These are phyloP conservation scores for Crocidura indochinensis DNA, from an alignment of 2,797 vertebrate genomes.

Conservation along the genomic window DNA sequence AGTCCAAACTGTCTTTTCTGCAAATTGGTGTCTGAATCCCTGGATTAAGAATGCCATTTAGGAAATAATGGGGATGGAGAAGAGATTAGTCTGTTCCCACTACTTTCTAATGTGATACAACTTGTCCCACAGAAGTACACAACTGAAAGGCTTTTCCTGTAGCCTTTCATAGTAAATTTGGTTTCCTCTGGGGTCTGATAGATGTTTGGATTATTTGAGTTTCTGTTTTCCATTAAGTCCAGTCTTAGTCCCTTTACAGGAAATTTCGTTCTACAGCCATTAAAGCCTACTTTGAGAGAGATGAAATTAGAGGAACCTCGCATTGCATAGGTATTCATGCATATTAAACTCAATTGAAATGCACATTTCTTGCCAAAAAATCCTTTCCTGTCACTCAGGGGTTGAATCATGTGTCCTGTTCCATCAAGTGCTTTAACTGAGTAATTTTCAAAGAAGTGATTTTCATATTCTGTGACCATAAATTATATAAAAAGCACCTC, in stretches of 20 bases:
- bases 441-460: not conserved
- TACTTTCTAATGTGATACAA: not conserved
- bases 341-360: not conserved
- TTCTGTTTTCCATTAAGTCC: not conserved
- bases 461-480: not conserved
- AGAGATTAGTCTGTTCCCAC: not conserved
- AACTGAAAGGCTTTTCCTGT: accelerated
- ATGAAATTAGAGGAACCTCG: not conserved
- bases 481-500: not conserved
- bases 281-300: not conserved
- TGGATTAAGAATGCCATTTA: not conserved
- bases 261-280: too few relatives aligned
- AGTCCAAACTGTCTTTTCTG: not conserved
- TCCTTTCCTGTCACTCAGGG: accelerated
- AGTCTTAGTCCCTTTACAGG: not conserved
- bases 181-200: accelerated
- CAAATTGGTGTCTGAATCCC: not conserved
- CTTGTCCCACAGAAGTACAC: accelerated
- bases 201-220: not conserved
- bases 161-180: not conserved
- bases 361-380: accelerated
- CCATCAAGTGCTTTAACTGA: not conserved
- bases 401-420: accelerated
- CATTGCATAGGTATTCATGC: not conserved
- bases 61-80: accelerated